Evolutionary conservation across 1,140 invertebrate genomes (phyloP).

Genomic region (Drosophila cardini): DNA sequence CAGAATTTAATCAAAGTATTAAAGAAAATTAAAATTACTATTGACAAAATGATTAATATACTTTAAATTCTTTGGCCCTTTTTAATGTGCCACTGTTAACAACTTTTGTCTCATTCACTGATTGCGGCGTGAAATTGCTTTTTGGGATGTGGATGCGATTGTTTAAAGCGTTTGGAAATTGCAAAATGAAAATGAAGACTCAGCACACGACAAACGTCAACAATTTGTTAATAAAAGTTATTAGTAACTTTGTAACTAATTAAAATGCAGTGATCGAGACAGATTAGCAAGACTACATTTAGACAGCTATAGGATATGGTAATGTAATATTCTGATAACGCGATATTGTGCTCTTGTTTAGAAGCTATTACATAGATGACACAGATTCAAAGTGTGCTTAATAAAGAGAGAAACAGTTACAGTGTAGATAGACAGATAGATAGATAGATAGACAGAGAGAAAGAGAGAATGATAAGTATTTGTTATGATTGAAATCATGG

Average conservation of each 20-base stretch:
- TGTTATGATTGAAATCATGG: conserved; percentile 29
- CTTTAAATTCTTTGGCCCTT: too few relatives aligned
- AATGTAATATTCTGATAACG: conserved; percentile 18
- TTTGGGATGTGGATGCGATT: background rate
- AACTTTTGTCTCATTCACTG: background rate
- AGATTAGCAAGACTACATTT: background rate
- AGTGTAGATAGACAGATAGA: conserved; percentile 19
- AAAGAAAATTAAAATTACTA: too few relatives aligned
- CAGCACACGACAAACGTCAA: conserved; percentile 55
- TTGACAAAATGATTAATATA: too few relatives aligned
- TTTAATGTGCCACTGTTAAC: too few relatives aligned
- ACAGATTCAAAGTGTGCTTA: conserved; percentile 44
- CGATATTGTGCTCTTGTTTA: conserved; percentile 26
- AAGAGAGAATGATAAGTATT: conserved; percentile 36
- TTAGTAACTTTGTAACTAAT: background rate
- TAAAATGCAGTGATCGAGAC: background rate
- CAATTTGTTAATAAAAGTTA: conserved; percentile 3
- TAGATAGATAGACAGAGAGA: conserved; percentile 33
- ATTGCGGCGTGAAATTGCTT: background rate
- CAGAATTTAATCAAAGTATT: too few relatives aligned
- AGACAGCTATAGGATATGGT: background rate
- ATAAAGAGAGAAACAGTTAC: conserved; percentile 46
- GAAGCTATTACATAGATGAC: conserved; percentile 47
- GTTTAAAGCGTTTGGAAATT: conserved; percentile 63
- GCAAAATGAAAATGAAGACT: conserved; percentile 61